phyloP scores from a whole-genome alignment of 2,113 vertebrate genomes.

The Nasalis larvatus region DNA sequence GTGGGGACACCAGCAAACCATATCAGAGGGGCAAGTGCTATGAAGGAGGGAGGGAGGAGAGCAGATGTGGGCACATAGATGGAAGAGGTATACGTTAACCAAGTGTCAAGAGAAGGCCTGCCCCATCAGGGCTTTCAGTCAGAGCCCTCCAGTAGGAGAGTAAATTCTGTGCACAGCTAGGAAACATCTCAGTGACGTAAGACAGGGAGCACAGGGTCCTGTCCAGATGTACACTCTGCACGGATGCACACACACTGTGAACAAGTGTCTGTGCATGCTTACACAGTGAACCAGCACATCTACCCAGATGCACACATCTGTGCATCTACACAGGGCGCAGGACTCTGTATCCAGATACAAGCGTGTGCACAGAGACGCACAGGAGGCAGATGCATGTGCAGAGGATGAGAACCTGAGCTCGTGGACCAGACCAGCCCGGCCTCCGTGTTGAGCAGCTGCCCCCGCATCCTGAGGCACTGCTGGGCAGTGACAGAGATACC shows the following conservation, averaged over 20 bases:
- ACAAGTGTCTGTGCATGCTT: not conserved
- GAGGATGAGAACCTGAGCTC: fast-evolving
- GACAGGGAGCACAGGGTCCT: no score
- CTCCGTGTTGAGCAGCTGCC: fast-evolving
- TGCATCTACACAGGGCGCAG: not conserved
- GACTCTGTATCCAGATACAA: not conserved
- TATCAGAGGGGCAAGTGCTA: fast-evolving
- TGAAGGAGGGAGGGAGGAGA: not conserved
- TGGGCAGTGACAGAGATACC: fast-evolving
- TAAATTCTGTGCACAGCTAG: not conserved
- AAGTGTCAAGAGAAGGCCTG: no score
- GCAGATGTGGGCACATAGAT: fast-evolving
- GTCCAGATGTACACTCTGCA: fast-evolving
- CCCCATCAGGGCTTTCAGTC: fast-evolving
- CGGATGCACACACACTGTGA: fast-evolving
- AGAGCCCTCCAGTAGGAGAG: fast-evolving
- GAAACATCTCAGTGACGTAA: fast-evolving
- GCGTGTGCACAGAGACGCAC: fast-evolving
- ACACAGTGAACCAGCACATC: not conserved
- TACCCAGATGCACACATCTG: not conserved
- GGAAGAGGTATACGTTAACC: fast-evolving
- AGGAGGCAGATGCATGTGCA: fast-evolving
- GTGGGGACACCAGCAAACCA: no score
- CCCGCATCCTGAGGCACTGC: fast-evolving
- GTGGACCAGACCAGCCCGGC: fast-evolving